Evolutionary conservation across 2,113 vertebrate species (phyloP).

Genomic region (Vimba vimba): DNA sequence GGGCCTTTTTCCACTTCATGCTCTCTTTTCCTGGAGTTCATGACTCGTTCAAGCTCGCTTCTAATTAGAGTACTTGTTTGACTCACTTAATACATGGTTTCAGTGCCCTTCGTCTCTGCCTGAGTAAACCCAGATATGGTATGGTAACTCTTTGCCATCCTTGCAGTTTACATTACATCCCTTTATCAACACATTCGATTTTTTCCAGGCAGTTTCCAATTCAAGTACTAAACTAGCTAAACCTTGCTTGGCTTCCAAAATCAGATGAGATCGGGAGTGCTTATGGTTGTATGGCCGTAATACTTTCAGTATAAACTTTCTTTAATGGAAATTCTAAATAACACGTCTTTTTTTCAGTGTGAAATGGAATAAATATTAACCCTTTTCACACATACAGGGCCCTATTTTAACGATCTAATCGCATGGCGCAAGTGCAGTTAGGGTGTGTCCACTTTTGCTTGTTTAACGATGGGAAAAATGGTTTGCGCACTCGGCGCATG

Average conservation of each 20-base stretch:
- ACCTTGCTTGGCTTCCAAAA: background rate
- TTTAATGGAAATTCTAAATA: background rate
- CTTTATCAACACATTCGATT: background rate
- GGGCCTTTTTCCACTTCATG: conserved; percentile 12
- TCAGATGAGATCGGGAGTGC: background rate
- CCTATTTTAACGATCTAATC: too few species aligned
- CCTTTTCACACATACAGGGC: too few species aligned
- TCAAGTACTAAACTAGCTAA: background rate
- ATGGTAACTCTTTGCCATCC: background rate
- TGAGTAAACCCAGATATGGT: background rate
- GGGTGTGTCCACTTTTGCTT: too few species aligned
- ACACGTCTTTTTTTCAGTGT: background rate
- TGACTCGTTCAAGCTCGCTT: background rate
- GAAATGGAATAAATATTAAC: too few species aligned
- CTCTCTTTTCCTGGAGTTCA: conserved; percentile 7
- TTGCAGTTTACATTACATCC: background rate
- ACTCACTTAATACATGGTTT: conserved; percentile 13
- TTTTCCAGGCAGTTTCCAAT: background rate
- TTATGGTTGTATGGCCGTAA: background rate
- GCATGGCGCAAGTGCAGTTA: too few species aligned
- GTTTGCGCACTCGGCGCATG: too few species aligned
- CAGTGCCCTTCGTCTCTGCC: background rate
- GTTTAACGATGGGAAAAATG: too few species aligned
- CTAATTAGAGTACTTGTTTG: conserved; percentile 11
- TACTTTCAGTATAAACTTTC: background rate